phyloP scores from a whole-genome alignment of 2,797 vertebrate species.

The Xiphorhynchus erythropygius region DNA sequence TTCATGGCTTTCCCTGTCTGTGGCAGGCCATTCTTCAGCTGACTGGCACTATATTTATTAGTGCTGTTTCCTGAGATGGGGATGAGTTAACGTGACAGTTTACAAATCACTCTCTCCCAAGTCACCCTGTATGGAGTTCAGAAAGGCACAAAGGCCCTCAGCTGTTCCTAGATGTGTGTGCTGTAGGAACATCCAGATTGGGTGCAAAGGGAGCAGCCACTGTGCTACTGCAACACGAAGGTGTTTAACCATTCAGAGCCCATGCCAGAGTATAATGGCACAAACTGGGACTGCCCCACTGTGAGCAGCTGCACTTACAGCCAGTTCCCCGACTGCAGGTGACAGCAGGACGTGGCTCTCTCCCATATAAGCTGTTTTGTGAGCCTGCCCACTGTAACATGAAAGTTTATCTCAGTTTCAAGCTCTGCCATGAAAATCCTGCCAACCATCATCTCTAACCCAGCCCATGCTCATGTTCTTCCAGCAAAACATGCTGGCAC shows the following conservation, averaged over 20 bases:
- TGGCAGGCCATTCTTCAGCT: not conserved
- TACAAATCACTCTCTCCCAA: not conserved
- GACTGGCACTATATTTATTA: not conserved
- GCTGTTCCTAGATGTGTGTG: not conserved
- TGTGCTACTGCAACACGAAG: not conserved
- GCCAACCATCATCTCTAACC: not conserved
- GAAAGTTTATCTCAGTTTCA: not conserved
- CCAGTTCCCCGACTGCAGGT: not conserved
- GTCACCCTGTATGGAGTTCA: not conserved
- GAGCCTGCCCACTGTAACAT: not conserved
- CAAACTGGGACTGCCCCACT: not conserved
- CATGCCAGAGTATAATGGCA: not conserved
- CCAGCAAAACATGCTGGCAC: not conserved
- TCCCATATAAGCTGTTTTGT: not conserved
- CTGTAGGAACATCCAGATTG: not conserved
- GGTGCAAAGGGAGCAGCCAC: not conserved
- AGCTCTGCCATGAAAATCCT: not conserved
- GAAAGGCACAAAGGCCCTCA: not conserved
- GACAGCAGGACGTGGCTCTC: not conserved
- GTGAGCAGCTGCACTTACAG: not conserved
- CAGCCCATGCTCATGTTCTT: not conserved
- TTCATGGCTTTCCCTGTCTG: not conserved
- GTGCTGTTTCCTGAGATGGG: not conserved
- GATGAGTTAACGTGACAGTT: not conserved
- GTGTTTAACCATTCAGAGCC: not conserved